These are phyloP conservation scores for Caenorhabditis brenneri DNA, from an alignment of 1,140 invertebrate genomes.

Conservation along the genomic window DNA sequence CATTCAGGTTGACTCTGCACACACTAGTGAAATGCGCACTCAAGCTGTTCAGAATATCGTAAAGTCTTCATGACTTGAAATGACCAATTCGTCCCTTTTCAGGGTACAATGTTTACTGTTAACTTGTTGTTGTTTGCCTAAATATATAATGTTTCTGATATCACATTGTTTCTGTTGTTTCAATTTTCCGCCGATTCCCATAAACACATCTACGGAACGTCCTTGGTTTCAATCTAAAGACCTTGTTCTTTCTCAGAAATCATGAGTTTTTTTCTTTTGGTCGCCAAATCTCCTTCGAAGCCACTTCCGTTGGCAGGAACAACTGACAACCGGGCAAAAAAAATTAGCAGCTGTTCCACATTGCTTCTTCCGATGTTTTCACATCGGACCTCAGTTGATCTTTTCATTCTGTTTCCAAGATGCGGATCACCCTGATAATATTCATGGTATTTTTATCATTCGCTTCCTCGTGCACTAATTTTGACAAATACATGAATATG, in stretches of 20 bases:
- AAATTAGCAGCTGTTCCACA: not conserved
- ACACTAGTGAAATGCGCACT: constrained; percentile 45
- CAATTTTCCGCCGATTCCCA: not conserved
- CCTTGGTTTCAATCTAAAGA: not conserved
- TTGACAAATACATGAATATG: constrained; percentile 51
- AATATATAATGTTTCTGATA: not conserved
- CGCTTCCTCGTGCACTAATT: constrained; percentile 1
- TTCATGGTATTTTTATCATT: not conserved
- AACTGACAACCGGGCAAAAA: constrained; percentile 20
- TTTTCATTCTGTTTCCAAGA: not conserved
- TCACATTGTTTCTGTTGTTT: not conserved
- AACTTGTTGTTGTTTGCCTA: constrained; percentile 11
- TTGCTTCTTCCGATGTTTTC: not conserved
- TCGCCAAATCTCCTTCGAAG: not conserved
- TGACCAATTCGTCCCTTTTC: too few relatives aligned
- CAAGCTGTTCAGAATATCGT: constrained; percentile 54
- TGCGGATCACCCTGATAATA: constrained; percentile 24
- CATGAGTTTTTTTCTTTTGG: not conserved
- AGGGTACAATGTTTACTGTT: not conserved
- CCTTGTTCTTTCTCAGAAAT: not conserved
- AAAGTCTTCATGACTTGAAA: not conserved
- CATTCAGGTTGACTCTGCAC: constrained; percentile 3
- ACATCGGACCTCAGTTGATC: not conserved
- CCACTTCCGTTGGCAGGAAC: not conserved
- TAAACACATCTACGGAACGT: not conserved